Percentiles rank a stretch among this genome's conserved stretches.
phyloP scores from a whole-genome alignment of 2,797 vertebrate genomes.

The Silurus aristotelis region DNA sequence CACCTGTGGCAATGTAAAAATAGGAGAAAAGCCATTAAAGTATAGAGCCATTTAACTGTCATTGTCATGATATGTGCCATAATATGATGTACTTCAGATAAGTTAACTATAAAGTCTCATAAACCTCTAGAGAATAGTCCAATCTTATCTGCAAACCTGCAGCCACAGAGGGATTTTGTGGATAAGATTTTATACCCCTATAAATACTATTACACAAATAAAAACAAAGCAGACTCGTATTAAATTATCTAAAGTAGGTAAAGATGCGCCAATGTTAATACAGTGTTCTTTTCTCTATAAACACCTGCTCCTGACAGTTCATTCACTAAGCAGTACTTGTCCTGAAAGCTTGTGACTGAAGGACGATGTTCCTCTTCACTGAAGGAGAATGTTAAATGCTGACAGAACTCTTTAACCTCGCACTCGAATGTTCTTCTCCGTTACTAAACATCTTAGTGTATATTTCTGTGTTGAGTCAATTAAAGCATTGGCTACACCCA shows the following conservation, averaged over 20 bases:
- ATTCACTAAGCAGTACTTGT: not conserved
- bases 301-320: slow-evolving; percentile 6
- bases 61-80: not conserved
- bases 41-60: slow-evolving; percentile 2
- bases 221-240: not conserved
- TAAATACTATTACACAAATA: not conserved
- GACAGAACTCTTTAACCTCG: slow-evolving; percentile 10
- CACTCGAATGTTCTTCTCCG: not conserved
- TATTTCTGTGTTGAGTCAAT: not conserved
- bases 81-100: not conserved
- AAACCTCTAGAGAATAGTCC: not conserved
- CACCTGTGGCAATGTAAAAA: slow-evolving; percentile 19
- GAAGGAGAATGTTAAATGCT: slow-evolving; percentile 3
- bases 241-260: not conserved
- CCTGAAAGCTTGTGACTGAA: slow-evolving; percentile 3
- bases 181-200: not conserved
- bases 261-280: not conserved
- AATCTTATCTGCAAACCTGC: not conserved
- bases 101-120: not conserved
- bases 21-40: slow-evolving; percentile 1
- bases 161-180: not conserved
- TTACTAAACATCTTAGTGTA: slow-evolving; percentile 19
- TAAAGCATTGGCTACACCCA: not conserved
- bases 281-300: not conserved
- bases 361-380: slow-evolving; percentile 11